These are phyloP conservation scores for Cryptus viduatorius DNA, from an alignment of 2,888 invertebrate species.

Conservation along the genomic window DNA sequence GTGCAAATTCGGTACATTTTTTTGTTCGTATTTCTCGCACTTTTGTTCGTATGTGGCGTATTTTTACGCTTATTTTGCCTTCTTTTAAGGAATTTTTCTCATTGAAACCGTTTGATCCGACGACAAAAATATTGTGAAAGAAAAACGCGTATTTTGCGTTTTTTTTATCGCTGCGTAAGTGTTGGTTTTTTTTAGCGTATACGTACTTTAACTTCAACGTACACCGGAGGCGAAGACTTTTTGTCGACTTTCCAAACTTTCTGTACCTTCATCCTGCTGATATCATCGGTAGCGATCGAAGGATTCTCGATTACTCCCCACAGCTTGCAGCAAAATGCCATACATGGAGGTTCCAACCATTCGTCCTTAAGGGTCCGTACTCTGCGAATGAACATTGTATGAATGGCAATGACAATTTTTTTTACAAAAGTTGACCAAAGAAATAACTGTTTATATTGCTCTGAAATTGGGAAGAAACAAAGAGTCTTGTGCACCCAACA, in stretches of 20 bases:
- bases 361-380: constrained; percentile 71
- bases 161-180: background rate
- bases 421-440: background rate
- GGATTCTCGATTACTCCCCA: constrained; percentile 61
- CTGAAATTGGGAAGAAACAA: too few relatives aligned
- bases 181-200: too few relatives aligned
- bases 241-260: constrained; percentile 2
- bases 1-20: too few relatives aligned
- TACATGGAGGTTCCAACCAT: constrained; percentile 75
- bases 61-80: too few relatives aligned
- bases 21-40: too few relatives aligned
- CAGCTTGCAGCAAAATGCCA: constrained; percentile 74
- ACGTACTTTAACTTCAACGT: constrained; percentile 72
- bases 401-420: background rate
- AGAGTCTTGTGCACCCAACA: too few relatives aligned
- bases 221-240: constrained; percentile 8
- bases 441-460: too few relatives aligned
- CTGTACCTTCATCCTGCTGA: background rate
- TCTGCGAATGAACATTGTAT: constrained; percentile 56
- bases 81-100: too few relatives aligned
- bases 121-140: too few relatives aligned
- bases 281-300: background rate
- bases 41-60: too few relatives aligned
- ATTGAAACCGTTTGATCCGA: too few relatives aligned
- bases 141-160: background rate